These are phyloP conservation scores for Drosophila lowei DNA, from an alignment of 1,140 invertebrate species.

Conservation along the genomic window DNA sequence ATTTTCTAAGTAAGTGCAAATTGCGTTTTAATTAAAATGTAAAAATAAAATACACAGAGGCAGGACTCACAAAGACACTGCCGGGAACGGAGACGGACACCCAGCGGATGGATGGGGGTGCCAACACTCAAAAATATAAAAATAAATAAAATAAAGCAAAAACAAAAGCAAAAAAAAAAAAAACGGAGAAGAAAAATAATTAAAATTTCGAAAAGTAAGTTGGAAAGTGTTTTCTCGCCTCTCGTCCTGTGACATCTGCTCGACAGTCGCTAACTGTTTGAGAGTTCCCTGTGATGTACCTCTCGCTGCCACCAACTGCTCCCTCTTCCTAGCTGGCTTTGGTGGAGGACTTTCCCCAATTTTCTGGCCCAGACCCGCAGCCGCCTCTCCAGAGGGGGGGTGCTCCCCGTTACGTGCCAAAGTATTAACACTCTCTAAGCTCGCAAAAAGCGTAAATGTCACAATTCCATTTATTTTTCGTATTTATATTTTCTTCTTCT, in stretches of 20 bases:
- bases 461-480: constrained; percentile 78
- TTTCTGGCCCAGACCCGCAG: constrained; percentile 3
- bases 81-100: too few relatives aligned
- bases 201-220: constrained; percentile 78
- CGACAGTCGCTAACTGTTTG: constrained; percentile 30
- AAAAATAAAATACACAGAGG: constrained; percentile 71
- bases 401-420: constrained; percentile 58
- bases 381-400: neutral
- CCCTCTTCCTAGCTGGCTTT: neutral
- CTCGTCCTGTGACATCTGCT: constrained; percentile 58
- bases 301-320: neutral
- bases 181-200: constrained; percentile 60
- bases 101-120: too few relatives aligned
- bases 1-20: constrained; percentile 80
- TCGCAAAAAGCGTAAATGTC: constrained; percentile 77
- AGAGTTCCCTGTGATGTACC: neutral
- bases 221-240: constrained; percentile 59
- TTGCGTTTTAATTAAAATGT: constrained; percentile 81
- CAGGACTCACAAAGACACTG: constrained; percentile 1
- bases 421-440: constrained; percentile 79
- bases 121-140: neutral
- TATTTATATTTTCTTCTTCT: constrained; percentile 77
- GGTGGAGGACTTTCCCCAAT: neutral
- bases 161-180: neutral
- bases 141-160: constrained; percentile 12